Evolutionary conservation across 2,113 vertebrate species (phyloP).

Genomic region (Nematolebias whitei): DNA sequence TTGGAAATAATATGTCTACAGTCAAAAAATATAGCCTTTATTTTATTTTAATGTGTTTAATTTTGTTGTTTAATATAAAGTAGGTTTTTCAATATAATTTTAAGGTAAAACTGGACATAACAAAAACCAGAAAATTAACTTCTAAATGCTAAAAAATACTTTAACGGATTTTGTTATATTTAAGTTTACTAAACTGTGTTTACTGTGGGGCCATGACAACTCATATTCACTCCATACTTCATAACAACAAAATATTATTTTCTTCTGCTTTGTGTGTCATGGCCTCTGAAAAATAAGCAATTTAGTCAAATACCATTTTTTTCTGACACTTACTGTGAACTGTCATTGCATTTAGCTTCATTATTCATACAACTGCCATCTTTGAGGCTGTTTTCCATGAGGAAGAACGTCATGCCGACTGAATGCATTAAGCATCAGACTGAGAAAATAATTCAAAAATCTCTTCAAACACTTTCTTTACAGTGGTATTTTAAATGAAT

Average conservation of each 20-base stretch:
- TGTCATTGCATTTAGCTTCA: constrained; percentile 67
- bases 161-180: neutral
- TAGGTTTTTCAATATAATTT: neutral
- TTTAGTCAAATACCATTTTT: constrained; percentile 49
- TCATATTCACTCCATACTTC: constrained; percentile 31
- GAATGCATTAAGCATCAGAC: constrained; percentile 51
- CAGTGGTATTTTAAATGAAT: constrained; percentile 10
- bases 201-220: constrained; percentile 13
- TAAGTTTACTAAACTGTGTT: constrained; percentile 23
- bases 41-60: neutral
- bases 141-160: neutral
- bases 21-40: too few species aligned
- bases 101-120: too few species aligned
- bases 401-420: constrained; percentile 51
- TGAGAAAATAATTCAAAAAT: constrained; percentile 33
- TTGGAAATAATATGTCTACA: neutral
- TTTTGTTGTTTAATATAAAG: neutral
- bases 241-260: constrained; percentile 19
- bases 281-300: constrained; percentile 44
- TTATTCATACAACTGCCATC: constrained; percentile 64
- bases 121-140: too few species aligned
- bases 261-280: constrained; percentile 32
- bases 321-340: constrained; percentile 61
- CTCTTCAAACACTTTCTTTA: constrained; percentile 7
- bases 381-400: constrained; percentile 55